phyloP scores from a whole-genome alignment of 2,113 vertebrate genomes.

The Amphilophus citrinellus region DNA sequence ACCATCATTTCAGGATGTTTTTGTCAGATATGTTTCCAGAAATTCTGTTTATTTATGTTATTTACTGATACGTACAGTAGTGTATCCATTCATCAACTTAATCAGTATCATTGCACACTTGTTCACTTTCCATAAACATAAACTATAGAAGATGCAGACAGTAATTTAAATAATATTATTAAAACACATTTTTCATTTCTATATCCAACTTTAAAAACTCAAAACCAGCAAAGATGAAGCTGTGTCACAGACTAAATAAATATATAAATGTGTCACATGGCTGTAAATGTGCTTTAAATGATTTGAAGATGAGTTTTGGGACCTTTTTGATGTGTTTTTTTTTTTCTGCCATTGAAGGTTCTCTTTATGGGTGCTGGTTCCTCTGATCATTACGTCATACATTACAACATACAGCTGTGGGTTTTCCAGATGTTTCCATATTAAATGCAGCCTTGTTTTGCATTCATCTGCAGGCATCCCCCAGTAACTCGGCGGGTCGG shows the following conservation, averaged over 20 bases:
- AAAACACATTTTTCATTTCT: too few species aligned
- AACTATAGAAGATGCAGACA: too few species aligned
- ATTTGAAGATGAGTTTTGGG: not conserved
- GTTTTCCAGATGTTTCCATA: not conserved
- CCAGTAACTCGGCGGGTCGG: constrained; percentile 86
- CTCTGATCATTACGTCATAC: not conserved
- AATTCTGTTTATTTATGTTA: not conserved
- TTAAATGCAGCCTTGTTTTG: not conserved
- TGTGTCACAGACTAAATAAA: not conserved
- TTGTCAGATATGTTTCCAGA: not conserved
- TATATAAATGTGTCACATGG: not conserved
- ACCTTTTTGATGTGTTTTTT: too few species aligned
- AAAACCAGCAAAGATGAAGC: not conserved
- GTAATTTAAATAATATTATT: too few species aligned
- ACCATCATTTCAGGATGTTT: not conserved
- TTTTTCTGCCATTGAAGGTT: not conserved
- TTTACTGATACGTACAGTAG: not conserved
- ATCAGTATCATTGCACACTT: not conserved
- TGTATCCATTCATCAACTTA: not conserved
- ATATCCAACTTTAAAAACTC: too few species aligned
- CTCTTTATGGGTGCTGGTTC: not conserved
- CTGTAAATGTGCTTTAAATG: not conserved
- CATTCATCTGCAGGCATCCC: constrained; percentile 80
- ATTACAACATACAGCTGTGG: not conserved
- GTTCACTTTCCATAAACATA: too few species aligned